Evolutionary conservation across 2,113 vertebrate genomes (phyloP), one percentile per base, ranked within the genome.

Genomic region (Choloepus hoffmanni): DNA sequence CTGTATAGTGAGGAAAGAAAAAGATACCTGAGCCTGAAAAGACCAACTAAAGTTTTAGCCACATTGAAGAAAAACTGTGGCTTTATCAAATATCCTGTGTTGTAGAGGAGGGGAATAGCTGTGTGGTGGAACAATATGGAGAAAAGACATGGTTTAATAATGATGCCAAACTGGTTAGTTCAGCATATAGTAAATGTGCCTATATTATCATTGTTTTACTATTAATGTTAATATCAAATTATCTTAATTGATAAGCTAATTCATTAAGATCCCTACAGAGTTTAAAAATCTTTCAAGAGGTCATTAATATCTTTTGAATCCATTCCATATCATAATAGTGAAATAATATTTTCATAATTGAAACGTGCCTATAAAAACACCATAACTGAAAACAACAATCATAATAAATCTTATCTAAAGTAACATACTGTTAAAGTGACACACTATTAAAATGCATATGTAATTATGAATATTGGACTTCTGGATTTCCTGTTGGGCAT

Each of bases 291-390:
- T 91, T 79, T 79, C 53, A 90, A 89, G 30, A 40, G 93, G 1
- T n/a, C 45, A 84, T 72, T 77, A 15, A 72, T 90, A 88, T 74
- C 3, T 84, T 33, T 85, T 92, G 15, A 87, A 60, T 73, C 55
- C 33, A 82, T 24, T 82, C 93, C 36, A 65, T 43, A 92, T 85
- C 67, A 65, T 70, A 94, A 92, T 40, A 76, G 2, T 79, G 88
- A 70, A 72, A 48, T 0, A 43, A 4, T 63, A 74, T 92, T 92
- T 74, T 90, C 19, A 58, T 18, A 58, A 21, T 21, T 58, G 55
- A 58, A 58, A 9, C 48, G 7, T 50, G 11, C 7, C 11, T 50
- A 11, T 7, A 73, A 28, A 92, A 88, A 8, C 14, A 83, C 19
- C 55, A 58, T 58, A 58, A 58, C 19, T 58, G 19, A 58, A 58